These are phyloP conservation scores for Acomys russatus DNA, from an alignment of 2,797 vertebrate genomes.

Conservation along the genomic window DNA sequence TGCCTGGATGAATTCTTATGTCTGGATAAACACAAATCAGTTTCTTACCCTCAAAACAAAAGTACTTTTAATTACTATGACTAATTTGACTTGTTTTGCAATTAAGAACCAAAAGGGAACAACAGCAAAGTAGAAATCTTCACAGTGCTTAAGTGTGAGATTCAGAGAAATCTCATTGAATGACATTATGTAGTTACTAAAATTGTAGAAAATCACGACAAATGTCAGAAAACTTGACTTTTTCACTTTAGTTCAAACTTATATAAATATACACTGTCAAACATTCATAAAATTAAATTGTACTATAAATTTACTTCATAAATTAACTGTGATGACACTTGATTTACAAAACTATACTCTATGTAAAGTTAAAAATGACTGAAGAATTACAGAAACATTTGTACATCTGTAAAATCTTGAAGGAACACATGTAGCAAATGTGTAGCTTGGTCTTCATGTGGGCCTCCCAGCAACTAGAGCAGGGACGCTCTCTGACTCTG, in stretches of 20 bases:
- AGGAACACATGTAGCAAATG: too few species aligned
- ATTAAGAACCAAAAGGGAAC: constrained; percentile 67
- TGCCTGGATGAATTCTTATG: constrained; percentile 54
- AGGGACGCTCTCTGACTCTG: too few species aligned
- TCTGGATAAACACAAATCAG: constrained; percentile 67
- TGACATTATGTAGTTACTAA: constrained; percentile 47
- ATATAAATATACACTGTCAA: constrained; percentile 37
- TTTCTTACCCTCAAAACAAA: constrained; percentile 72
- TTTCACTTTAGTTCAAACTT: constrained; percentile 64
- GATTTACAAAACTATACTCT: constrained; percentile 61
- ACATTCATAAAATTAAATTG: constrained; percentile 40
- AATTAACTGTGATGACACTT: constrained; percentile 55
- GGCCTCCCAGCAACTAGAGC: too few species aligned
- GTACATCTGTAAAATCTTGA: constrained; percentile 25
- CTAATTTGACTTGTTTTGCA: constrained; percentile 72
- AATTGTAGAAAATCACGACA: constrained; percentile 54
- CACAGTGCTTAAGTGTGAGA: constrained; percentile 59
- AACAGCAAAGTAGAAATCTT: constrained; percentile 56
- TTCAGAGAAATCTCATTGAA: constrained; percentile 46
- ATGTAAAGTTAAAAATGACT: constrained; percentile 50
- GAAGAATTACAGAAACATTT: constrained; percentile 64
- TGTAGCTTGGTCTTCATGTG: too few species aligned
- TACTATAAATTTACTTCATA: background rate
- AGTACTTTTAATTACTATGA: constrained; percentile 60
- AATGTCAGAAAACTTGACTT: constrained; percentile 50